Percentiles rank a stretch among this genome's conserved stretches.
phyloP scores from a whole-genome alignment of 35 echinoderm and acorn worm species.

The Anneissia japonica region DNA sequence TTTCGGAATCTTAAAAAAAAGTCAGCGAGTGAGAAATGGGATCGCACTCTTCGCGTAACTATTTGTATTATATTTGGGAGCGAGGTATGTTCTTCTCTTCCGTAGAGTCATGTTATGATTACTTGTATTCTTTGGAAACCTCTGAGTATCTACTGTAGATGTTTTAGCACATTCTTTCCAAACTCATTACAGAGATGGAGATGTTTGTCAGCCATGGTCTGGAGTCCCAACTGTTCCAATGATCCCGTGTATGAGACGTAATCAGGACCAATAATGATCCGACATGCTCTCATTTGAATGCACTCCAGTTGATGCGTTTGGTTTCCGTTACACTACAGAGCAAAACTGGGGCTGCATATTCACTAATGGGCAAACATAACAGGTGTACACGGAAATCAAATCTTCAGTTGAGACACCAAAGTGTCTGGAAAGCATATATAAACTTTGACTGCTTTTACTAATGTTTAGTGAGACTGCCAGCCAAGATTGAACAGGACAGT shows the following conservation, averaged over 20 bases:
- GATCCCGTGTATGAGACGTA: not conserved
- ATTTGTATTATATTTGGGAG: not conserved
- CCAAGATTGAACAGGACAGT: conserved; percentile 11
- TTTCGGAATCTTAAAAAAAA: too few species aligned
- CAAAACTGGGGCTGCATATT: conserved; percentile 10
- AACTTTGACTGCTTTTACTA: conserved; percentile 20
- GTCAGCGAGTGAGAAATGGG: not conserved
- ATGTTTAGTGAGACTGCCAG: conserved; percentile 12
- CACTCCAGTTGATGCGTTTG: not conserved
- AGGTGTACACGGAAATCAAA: conserved; percentile 17
- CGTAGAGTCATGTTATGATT: not conserved
- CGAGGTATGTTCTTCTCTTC: not conserved
- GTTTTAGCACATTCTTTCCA: not conserved
- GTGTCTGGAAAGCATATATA: conserved; percentile 11
- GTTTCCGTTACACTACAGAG: not conserved
- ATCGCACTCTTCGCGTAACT: not conserved
- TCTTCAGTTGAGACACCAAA: conserved; percentile 23
- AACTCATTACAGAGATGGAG: not conserved
- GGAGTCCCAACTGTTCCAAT: not conserved
- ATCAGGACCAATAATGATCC: conserved; percentile 2
- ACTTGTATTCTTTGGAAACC: not conserved
- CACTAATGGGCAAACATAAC: conserved; percentile 26
- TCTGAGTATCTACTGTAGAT: not conserved
- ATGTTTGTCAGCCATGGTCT: not conserved
- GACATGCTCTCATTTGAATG: conserved; percentile 18